Conservation (phyloP, 1,140 invertebrate species). For the Cotesia typhae region DNA sequence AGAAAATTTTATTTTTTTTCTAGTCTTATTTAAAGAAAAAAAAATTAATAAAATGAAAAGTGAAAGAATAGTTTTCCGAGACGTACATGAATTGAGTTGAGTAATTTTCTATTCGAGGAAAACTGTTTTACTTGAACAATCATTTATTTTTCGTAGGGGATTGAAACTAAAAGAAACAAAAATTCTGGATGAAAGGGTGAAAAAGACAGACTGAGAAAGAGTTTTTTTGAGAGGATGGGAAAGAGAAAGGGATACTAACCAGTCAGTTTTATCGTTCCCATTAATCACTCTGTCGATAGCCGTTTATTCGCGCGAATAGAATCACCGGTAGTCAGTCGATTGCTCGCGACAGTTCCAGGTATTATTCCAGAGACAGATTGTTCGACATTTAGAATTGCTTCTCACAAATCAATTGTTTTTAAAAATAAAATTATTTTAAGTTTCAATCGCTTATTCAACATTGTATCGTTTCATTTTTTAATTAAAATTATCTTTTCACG, state of each 20-base stretch:
- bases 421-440: conserved; percentile 19
- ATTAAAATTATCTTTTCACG: too few species aligned
- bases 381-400: conserved; percentile 33
- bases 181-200: not conserved
- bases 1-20: conserved; percentile 2
- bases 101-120: conserved; percentile 26
- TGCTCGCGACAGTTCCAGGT: conserved; percentile 33
- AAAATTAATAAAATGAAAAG: not conserved
- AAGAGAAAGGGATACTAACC: conserved; percentile 23
- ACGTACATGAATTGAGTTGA: conserved; percentile 3
- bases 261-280: conserved; percentile 40
- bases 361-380: conserved; percentile 37
- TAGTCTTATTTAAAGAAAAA: not conserved
- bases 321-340: conserved; percentile 34
- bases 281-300: conserved; percentile 39
- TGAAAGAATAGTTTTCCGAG: conserved; percentile 6
- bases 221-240: conserved; percentile 24
- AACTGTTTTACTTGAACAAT: conserved; percentile 30
- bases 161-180: not conserved
- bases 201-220: not conserved
- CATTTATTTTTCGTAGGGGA: conserved; percentile 17
- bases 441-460: not conserved
- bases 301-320: conserved; percentile 39
- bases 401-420: conserved; percentile 31
- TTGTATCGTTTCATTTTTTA: not conserved